Base-by-base conservation (phyloP, 23 tunicate species). In the Trididemnum clinides region DNA sequence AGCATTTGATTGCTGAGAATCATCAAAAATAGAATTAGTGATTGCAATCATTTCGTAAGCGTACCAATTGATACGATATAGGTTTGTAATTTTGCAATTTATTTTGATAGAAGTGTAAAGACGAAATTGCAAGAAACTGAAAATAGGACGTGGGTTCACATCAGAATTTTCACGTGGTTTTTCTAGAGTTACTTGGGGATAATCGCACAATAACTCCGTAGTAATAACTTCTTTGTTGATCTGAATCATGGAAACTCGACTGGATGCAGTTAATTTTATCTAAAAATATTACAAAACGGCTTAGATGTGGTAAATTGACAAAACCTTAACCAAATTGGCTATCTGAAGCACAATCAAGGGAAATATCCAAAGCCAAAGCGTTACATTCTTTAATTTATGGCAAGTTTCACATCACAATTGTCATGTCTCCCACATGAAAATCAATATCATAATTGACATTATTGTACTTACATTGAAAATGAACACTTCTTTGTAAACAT, bases 141-240 rank as follows among this genome's bases (percentile, higher is more conserved):
- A 65, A 7, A 87, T 80, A 51, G 51, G 33, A 28, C 82, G 77
- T 18, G 97, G 91, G 2, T 50, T 51, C 5, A 32, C 19, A 26
- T 66, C 62, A 23, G 91, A 82, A 49, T 92, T 92, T 28, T 34
- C 31, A 0, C 20, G 29, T 2, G n/a, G 62, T 32, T 92, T 92
- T 34, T 92, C 97, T 0, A 92, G 51, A 3, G 23, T 12, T 18
- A 82, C 91, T 31, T 6, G 31, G 3, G 97, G 97, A 70, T 81
- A 92, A 34, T 92, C 97, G 51, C 97, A 92, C 19, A 83, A 28
- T 1, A 87, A 62, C 34, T 92, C 83, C 6, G 90, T 92, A 12
- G 87, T 88, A 27, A 72, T 71, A 21, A 92, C 34, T 32, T 77
- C 77, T 19, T 23, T 54, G 5, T 33, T 21, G 30, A 36, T 37